Evolutionary conservation across 2,113 vertebrate species (phyloP), one percentile per base, ranked within the genome.

Genomic region (Orycteropus afer): DNA sequence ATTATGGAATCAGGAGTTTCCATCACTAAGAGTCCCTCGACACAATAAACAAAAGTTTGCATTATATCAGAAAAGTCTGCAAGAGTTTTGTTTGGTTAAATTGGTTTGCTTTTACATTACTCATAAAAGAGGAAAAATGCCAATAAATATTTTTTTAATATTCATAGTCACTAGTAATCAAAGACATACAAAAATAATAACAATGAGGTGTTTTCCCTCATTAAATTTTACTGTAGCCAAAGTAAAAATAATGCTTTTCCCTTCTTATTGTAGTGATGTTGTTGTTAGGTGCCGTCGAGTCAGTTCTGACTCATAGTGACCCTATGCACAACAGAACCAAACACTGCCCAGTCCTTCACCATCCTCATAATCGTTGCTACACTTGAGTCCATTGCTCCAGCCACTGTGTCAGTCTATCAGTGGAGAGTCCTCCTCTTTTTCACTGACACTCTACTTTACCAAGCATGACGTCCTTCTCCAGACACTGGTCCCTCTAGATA

Each of bases 181-280:
- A 95, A 79, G 47, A 69, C 49, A 69, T 45, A 8, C 27, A 89
- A 94, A 88, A 94, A 88, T 80, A 87, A 51, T 78, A 86, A 55
- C 11, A 77, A 53, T 6, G 6, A 57, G 45, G 80, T 25, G 23
- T 29, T 83, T 89, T 84, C 78, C 80, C 49, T 40, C 37, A 78
- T 47, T 55, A 37, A 47, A 37, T 42, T 81, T 51, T 49, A 92
- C 20, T 22, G 65, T 17, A 71, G 37, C 55, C 86, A 84, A 85
- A 91, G 45, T 86, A 89, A 83, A 90, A 95, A 40, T 27, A 74
- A 91, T 71, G 67, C 17, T 71, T 71, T 37, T 8, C 37, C 18
- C 37, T 8, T 40, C 18, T 37, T 71, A 10, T 71, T 65, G n/a
- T n/a, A n/a, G n/a, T n/a, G n/a, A n/a, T n/a, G n/a, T n/a, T n/a